phyloP scores from a whole-genome alignment of 1,140 invertebrate genomes.

The Stegodyphus mimosarum region DNA sequence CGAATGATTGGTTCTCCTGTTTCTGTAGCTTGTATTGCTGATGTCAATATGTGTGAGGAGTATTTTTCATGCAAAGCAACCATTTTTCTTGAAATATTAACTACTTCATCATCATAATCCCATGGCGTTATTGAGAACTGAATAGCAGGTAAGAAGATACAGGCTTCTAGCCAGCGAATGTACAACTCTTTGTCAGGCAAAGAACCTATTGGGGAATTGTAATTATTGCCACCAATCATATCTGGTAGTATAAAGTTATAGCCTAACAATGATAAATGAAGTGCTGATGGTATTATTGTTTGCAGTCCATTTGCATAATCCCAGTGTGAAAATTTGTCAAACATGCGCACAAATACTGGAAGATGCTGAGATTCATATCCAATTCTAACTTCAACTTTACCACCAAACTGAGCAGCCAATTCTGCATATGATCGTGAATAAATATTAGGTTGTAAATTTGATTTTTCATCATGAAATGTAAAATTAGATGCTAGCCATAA shows the following conservation, averaged over 20 bases:
- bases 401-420: conserved; percentile 75
- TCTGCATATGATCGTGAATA: conserved; percentile 77
- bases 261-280: conserved; percentile 79
- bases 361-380: conserved; percentile 78
- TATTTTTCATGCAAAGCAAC: conserved; percentile 78
- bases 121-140: conserved; percentile 91
- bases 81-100: conserved; percentile 76
- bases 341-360: conserved; percentile 87
- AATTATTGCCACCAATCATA: conserved; percentile 90
- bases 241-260: conserved; percentile 89
- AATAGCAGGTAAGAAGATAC: conserved; percentile 85
- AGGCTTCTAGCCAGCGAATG: conserved; percentile 88
- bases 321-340: conserved; percentile 87
- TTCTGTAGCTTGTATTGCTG: conserved; percentile 64
- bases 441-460: conserved; percentile 73
- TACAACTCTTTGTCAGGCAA: conserved; percentile 80
- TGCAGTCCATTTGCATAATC: conserved; percentile 79
- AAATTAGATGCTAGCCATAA: conserved; percentile 69
- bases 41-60: conserved; percentile 72
- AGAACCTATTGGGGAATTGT: conserved; percentile 64
- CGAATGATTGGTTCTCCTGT: conserved; percentile 66
- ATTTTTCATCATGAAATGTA: conserved; percentile 61
- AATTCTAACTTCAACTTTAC: conserved; percentile 79
- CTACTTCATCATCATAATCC: conserved; percentile 80
- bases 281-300: conserved; percentile 82